Base-by-base conservation (phyloP, 2,888 invertebrate genomes). In the Mycalesis mineus region DNA sequence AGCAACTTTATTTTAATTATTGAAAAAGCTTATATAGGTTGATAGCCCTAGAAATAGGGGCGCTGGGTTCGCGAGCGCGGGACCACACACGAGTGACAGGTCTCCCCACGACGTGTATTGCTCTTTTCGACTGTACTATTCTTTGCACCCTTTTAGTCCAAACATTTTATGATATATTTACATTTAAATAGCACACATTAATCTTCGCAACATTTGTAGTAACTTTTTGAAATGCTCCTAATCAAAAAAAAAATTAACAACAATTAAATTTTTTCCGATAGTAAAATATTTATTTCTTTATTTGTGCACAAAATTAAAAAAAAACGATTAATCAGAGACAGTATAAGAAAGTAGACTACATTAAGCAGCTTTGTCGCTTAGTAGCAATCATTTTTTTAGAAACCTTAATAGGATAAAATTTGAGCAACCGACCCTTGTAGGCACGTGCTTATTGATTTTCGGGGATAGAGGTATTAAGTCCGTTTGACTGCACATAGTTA, bases 401-500 rank as follows among this genome's bases (percentile, higher is more conserved):
- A n/a, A n/a, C n/a, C n/a, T n/a, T n/a, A 42, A 22, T 42, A 44
- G 13, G 17, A 17, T 41, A 15, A 41, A 41, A 15, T 22, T 22
- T 22, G 22, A 11, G 11, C 15, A 9, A 44, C n/a, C 44, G 22
- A 44, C 7, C 44, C 44, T 11, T 42, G 7, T n/a, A 22, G 37
- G 50, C 39, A 58, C 41, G 41, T 36, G 40, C 28, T 51, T 47
- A 51, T 61, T 49, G 54, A 60, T 44, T 60, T 48, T 56, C 31
- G 13, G 14, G 14, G 33, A 39, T 45, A 29, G 22, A 37, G 39
- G 52, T 57, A 47, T 60, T 61, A 53, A 62, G 56, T 53, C 47
- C 56, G 47, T 53, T 57, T 58, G 64, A 60, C 55, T 60, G 65
- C 65, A 67, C 65, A 63, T 63, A 57, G 61, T 45, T 54, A 60